Base-by-base conservation (phyloP, 2,797 vertebrate species). In the Scolopax rusticola region DNA sequence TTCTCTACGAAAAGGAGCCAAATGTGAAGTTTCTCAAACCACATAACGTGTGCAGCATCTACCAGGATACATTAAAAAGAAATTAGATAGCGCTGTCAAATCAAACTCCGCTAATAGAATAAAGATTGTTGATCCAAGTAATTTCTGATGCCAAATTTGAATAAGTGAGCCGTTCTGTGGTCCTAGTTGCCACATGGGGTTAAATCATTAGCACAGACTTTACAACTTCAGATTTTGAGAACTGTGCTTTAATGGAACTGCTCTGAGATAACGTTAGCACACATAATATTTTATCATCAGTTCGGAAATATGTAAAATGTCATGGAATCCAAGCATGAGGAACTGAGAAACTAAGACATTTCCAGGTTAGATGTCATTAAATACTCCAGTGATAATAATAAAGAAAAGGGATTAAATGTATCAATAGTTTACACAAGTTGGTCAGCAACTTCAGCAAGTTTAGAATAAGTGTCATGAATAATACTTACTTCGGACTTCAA, bases 21-120 rank as follows among this genome's bases (percentile, higher is more conserved):
- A 78, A 99, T 99, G 6, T 99, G 99, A 79, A 99, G 98, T 95
- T 99, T 99, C 95, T 99, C 99, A 95, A 99, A 99, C 99, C 99
- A 99, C 99, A 99, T 99, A 89, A 99, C 98, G 59, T 99, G 99
- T 18, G 99, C 99, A 8, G 99, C 99, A 97, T 99, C 99, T 99
- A 97, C 78, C 9, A 97, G 87, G 76, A 96, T 12, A 83, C 0
- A 94, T 90, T 15, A 60, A 71, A 89, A 93, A 82, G 25, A 79
- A 73, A 84, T 74, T 38, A 96, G 57, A 90, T 76, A 12, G 71
- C 16, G 78, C 41, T 60, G 71, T 61, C 16, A 57, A 41, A 92
- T 60, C 9, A 85, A 87, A 82, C 51, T 23, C 69, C 24, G 30
- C 5, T 78, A 87, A 76, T 13, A 74, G 25, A 89, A 83, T 27